Evolutionary conservation across 1,140 invertebrate species (phyloP), one percentile per base, ranked within the genome.

Genomic region (Ladona fulva): DNA sequence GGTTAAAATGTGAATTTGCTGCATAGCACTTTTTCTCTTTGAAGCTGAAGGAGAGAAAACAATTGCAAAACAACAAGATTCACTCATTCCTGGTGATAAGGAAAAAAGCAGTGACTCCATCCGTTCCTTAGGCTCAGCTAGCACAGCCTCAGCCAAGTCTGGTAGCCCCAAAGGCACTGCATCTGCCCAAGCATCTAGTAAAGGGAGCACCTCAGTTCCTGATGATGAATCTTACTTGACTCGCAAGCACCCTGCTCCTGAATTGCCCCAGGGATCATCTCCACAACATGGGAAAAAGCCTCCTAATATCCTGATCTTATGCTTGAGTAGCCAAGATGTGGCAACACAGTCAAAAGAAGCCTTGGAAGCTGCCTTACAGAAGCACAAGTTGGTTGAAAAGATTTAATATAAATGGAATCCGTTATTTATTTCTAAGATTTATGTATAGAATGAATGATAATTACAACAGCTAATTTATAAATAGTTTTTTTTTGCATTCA

Each of bases 271-370:
- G 12, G 52, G 52, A 66, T 66, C 52, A 66, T 66, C 52, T 6
- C 52, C 52, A 19, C 52, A 66, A 5, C 52, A 66, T 22, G n/a
- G 52, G 3, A 25, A 37, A 42, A 94, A 86, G 80, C 93, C 94
- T 24, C 92, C 93, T 6, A 95, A 95, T 86, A 88, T 96, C 79
- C 86, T 95, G 25, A 90, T 96, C 42, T 95, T 94, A 85, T 91
- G 25, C 19, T 29, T 92, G 22, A 93, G 95, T 81, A 93, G 92
- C 82, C 81, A 88, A 74, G 87, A 89, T 25, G 90, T 91, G 25
- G 91, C 90, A 80, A 90, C 93, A 74, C 91, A 90, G 83, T 89
- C 94, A 24, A 90, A 91, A 82, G 84, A 85, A 25, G 89, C 92
- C 3, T 83, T 96, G 12, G 85, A 88, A 24, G 86, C 89, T 80